Percentiles rank a stretch among this genome's conserved stretches.
phyloP scores from a whole-genome alignment of 1,140 invertebrate species.

The Microplitis demolitor region DNA sequence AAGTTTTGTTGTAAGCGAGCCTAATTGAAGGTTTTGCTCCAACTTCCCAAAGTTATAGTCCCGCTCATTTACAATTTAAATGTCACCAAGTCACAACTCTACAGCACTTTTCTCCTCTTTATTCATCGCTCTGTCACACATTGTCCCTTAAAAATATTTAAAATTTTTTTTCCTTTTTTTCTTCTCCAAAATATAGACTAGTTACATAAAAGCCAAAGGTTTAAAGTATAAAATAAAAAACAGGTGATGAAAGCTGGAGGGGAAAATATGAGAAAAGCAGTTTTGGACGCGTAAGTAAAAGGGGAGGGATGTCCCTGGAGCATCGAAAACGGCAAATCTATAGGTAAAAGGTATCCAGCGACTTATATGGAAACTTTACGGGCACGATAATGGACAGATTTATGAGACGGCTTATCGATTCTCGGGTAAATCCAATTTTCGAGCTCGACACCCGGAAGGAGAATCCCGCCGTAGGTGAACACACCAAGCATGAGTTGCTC shows the following conservation, averaged over 20 bases:
- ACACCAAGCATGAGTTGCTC: background rate
- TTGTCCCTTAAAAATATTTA: no score
- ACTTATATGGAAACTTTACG: constrained; percentile 31
- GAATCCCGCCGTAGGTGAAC: background rate
- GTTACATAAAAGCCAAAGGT: no score
- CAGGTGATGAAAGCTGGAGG: no score
- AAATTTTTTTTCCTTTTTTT: no score
- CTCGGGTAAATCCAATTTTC: constrained; percentile 46
- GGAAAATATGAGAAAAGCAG: background rate
- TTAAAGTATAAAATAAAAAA: background rate
- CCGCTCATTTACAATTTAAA: no score
- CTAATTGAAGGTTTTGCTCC: no score
- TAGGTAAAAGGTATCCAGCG: constrained; percentile 41
- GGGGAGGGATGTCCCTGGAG: constrained; percentile 31
- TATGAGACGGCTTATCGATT: constrained; percentile 35
- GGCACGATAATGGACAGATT: constrained; percentile 33
- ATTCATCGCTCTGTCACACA: no score
- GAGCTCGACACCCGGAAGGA: constrained; percentile 44
- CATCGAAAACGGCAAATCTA: constrained; percentile 38
- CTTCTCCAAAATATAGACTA: no score
- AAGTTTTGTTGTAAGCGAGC: no score
- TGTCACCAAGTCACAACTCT: no score
- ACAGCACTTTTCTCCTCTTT: no score
- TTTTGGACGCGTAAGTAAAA: background rate
- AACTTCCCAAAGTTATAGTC: no score